A percentile compares a stretch with the other conserved stretches of the same genome.
Conservation (phyloP, 1,140 invertebrate species). For the Drosophila bipectinata region DNA sequence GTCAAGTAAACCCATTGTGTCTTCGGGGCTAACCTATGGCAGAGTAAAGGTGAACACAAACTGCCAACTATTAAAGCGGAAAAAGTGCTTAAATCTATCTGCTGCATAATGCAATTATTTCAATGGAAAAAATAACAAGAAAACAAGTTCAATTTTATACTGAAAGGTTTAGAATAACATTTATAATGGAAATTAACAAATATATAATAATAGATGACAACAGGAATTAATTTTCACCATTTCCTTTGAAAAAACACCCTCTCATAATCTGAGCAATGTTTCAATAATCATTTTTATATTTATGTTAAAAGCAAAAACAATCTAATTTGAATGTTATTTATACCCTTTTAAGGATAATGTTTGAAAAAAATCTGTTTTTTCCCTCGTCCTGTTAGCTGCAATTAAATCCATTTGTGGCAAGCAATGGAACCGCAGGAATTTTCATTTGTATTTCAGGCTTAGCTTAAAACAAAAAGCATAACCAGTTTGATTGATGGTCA, state of each 20-base stretch:
- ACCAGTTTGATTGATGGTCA: conserved; percentile 34
- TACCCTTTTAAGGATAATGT: neutral
- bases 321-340: neutral
- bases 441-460: conserved; percentile 13
- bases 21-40: conserved; percentile 26
- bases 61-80: conserved; percentile 24
- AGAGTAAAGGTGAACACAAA: conserved; percentile 9
- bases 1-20: conserved; percentile 12
- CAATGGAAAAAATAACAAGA: neutral
- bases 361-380: neutral
- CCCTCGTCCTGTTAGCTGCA: neutral
- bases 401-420: neutral
- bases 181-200: neutral
- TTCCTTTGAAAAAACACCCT: no score
- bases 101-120: conserved; percentile 19
- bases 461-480: neutral
- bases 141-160: neutral
- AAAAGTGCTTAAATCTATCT: conserved; percentile 24
- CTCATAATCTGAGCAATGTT: neutral
- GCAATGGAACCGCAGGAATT: conserved; percentile 1
- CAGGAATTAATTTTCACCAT: no score
- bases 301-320: neutral
- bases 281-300: neutral
- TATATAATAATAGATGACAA: no score
- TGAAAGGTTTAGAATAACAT: no score